phyloP scores from a whole-genome alignment of 2,888 invertebrate species.

The Metacarcinus magister region DNA sequence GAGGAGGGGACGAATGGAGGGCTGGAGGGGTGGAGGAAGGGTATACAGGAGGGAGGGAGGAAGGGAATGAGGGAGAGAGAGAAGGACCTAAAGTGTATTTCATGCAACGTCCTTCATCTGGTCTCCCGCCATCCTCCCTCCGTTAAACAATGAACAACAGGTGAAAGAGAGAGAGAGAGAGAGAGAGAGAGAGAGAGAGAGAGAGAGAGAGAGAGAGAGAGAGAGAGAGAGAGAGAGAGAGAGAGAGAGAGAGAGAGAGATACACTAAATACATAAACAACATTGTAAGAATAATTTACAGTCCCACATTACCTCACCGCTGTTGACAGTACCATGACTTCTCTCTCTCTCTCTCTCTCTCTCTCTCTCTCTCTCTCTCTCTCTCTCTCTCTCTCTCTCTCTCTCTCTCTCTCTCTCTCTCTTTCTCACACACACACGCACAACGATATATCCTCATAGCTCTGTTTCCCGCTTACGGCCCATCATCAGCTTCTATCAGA shows the following conservation, averaged over 20 bases:
- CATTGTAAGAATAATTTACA: not conserved
- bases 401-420: not conserved
- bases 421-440: not conserved
- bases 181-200: constrained; percentile 26
- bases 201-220: constrained; percentile 19
- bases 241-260: not conserved
- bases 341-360: not conserved
- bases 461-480: constrained; percentile 21
- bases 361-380: not conserved
- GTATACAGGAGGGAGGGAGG: constrained; percentile 46
- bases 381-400: not conserved
- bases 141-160: not conserved
- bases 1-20: not conserved
- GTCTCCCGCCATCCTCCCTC: not conserved
- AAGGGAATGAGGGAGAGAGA: not conserved
- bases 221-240: constrained; percentile 14
- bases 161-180: not conserved
- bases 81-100: not conserved
- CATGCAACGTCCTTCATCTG: too few species aligned
- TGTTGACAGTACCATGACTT: not conserved
- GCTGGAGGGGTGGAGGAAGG: not conserved
- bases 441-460: not conserved
- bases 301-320: not conserved
- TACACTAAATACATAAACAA: not conserved
- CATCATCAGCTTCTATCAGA: constrained; percentile 33